Evolutionary conservation across 1,140 invertebrate genomes (phyloP), one percentile per base, ranked within the genome.

Genomic region (Brachionus rubens): DNA sequence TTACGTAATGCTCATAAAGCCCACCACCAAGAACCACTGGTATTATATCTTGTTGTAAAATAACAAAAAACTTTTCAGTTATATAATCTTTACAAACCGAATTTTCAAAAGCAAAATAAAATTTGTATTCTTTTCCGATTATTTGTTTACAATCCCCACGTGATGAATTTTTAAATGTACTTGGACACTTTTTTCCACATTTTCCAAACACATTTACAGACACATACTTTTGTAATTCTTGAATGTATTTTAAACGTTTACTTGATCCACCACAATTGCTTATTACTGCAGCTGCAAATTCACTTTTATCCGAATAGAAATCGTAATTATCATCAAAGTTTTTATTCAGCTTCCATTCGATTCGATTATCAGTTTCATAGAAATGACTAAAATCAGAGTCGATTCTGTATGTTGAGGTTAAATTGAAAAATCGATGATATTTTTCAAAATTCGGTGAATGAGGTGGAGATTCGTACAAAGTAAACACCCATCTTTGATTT

Each of bases 61-160:
- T 36, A n/a, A n/a, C 21, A 46, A 47, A 78, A 47, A 78, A 76
- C 30, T 78, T 78, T 56, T 78, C 78, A 16, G 78, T 78, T 10
- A 78, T 52, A 52, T 78, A 78, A 65, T 76, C 68, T 9, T 52
- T 36, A 65, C 78, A 78, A 0, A 77, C 4, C 0, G 41, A 36
- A 65, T 78, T 78, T 54, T 78, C 78, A 12, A 78, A 78, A 19
- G 78, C 76, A 10, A 78, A 59, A 68, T 75, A 78, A 26, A 78
- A 78, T 76, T 76, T 46, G 40, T 65, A 62, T 30, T 40, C 24
- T 40, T 48, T 41, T 24, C 40, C 41, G n/a, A 76, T 16, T 28
- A 54, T 28, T n/a, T 43, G 6, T 41, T 47, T 54, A 30, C 72
- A 75, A 47, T 75, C 50, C 16, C n/a, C 28, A 30, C n/a, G 7